Base-by-base conservation (phyloP, 2,113 vertebrate genomes). In the Chrysochloris asiatica region DNA sequence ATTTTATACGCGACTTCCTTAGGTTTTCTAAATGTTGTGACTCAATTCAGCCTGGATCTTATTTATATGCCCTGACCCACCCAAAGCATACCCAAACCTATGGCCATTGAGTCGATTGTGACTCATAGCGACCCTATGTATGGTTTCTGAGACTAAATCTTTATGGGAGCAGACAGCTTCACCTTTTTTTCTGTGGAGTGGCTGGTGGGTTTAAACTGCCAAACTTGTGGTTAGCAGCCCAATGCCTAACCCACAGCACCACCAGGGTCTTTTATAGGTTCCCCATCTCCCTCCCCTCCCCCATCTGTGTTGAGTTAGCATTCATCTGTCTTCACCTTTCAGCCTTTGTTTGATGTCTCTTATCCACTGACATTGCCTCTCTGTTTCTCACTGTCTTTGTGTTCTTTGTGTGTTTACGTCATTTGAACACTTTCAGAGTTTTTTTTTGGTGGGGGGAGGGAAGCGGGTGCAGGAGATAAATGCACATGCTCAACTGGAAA, bases 281-380 rank as follows among this genome's bases (percentile, higher is more conserved):
- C n/a, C n/a, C n/a, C n/a, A n/a, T n/a, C n/a, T n/a, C 4, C 36
- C 6, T 54, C 38, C 3, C 45, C 41, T 76, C 22, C 12, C 36
- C 7, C 6, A 13, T 16, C 7, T 0, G 59, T 14, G 86, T 21
- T 19, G 22, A 52, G 72, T 41, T 6, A 8, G 17, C 0, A 0
- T 59, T 54, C 26, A 6, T 3, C 19, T 48, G 38, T 4, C 52
- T 33, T 52, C 19, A 50, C 56, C 43, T 78, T 33, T 33, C 36
- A 9, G 28, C 38, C 41, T 65, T 11, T 28, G 61, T 14, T 2
- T 61, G 45, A 33, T 6, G 1, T 52, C 76, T 79, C 86, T 63
- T 38, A 56, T 10, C 28, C 11, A 7, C 8, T 69, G 7, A 48
- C 43, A 33, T 2, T 54, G 17, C 11, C 41, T 75, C 36, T 33